A percentile compares a stretch with the other conserved stretches of the same genome.
Conservation (phyloP, 2,113 vertebrate genomes). For the Vimba vimba region DNA sequence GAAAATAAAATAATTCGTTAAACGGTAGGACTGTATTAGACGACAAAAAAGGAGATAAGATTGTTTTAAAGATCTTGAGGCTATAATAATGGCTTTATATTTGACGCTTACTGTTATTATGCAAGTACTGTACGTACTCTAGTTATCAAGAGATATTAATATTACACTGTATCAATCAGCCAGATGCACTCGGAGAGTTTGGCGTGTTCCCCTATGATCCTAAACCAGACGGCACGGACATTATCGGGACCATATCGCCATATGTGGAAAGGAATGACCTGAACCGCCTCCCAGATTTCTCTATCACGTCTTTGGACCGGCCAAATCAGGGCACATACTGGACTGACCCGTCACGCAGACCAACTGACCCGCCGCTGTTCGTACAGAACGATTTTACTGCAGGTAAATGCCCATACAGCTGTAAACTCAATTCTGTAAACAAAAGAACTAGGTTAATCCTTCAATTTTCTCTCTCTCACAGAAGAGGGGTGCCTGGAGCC, state of each 20-base stretch:
- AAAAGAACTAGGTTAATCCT: neutral
- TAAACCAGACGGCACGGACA: neutral
- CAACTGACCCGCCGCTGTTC: neutral
- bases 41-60: neutral
- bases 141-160: neutral
- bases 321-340: neutral
- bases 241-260: neutral
- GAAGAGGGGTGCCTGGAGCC: constrained; percentile 73
- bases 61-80: neutral
- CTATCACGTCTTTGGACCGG: neutral
- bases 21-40: neutral
- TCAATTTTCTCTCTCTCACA: constrained; percentile 38
- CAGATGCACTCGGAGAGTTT: neutral
- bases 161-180: neutral
- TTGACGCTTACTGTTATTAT: neutral
- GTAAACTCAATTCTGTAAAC: neutral
- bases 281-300: constrained; percentile 26
- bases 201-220: neutral
- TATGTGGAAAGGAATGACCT: neutral
- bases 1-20: too few relatives aligned
- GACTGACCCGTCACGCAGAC: neutral
- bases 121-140: neutral
- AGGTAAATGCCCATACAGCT: constrained; percentile 8
- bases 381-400: constrained; percentile 17
- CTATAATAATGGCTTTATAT: neutral